phyloP scores from a whole-genome alignment of 2,797 vertebrate genomes.

The Psittacula derbiana region DNA sequence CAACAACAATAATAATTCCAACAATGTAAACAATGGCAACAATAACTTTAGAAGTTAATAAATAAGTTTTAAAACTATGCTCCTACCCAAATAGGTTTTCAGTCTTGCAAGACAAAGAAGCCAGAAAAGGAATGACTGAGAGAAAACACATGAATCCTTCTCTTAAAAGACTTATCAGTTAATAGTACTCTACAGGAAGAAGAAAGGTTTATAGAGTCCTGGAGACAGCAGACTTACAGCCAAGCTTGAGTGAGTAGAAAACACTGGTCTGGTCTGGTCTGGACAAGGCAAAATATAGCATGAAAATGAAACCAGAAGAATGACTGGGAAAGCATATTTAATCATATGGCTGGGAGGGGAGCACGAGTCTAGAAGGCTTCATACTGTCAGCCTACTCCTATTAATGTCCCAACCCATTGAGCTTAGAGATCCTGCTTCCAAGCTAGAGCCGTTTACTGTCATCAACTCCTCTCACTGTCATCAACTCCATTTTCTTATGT shows the following conservation, averaged over 20 bases:
- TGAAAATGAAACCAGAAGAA: neutral
- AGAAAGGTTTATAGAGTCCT: neutral
- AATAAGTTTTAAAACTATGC: neutral
- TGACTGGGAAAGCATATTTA: neutral
- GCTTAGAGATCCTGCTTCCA: neutral
- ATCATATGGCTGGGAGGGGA: neutral
- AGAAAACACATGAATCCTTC: neutral
- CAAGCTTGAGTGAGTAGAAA: neutral
- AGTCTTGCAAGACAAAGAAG: neutral
- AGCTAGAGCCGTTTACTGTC: neutral
- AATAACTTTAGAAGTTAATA: neutral
- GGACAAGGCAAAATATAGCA: neutral
- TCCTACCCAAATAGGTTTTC: neutral
- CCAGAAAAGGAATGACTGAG: neutral
- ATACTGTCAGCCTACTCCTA: neutral
- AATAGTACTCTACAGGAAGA: neutral
- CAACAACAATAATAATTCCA: neutral
- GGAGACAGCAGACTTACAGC: neutral
- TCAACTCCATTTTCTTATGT: neutral
- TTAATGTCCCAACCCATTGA: neutral
- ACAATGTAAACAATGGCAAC: neutral
- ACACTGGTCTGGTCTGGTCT: neutral
- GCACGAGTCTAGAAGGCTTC: neutral
- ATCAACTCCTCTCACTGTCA: neutral
- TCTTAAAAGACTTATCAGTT: neutral